phyloP scores from a whole-genome alignment of 2,113 vertebrate genomes.

The Actenoides hombroni region DNA sequence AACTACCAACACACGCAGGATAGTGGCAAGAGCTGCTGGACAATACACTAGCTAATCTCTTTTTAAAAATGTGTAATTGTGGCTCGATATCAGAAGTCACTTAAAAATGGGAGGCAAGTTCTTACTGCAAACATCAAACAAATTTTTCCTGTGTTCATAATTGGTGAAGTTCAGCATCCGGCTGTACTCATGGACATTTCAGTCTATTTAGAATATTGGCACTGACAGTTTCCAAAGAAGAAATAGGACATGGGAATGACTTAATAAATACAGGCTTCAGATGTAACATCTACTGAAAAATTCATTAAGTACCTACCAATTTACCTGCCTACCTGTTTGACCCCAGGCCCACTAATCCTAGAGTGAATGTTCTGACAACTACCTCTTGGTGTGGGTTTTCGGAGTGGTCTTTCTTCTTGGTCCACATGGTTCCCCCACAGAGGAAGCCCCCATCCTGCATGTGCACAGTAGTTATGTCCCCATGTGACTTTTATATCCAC shows the following conservation, averaged over 20 bases:
- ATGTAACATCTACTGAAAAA: constrained; percentile 6
- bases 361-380: background rate
- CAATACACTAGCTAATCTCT: background rate
- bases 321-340: background rate
- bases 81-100: background rate
- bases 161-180: background rate
- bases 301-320: background rate
- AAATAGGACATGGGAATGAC: background rate
- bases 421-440: background rate
- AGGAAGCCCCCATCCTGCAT: background rate
- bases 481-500: background rate
- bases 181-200: background rate
- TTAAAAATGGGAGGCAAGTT: background rate
- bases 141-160: background rate
- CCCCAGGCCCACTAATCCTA: background rate
- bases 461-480: background rate
- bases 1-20: background rate
- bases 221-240: background rate
- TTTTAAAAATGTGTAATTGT: background rate
- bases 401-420: background rate
- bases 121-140: background rate
- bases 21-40: constrained; percentile 16
- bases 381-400: background rate
- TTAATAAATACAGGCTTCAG: background rate
- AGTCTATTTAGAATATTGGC: background rate